Evolutionary conservation across 2,113 vertebrate genomes (phyloP).

Genomic region (Fregetta grallaria): DNA sequence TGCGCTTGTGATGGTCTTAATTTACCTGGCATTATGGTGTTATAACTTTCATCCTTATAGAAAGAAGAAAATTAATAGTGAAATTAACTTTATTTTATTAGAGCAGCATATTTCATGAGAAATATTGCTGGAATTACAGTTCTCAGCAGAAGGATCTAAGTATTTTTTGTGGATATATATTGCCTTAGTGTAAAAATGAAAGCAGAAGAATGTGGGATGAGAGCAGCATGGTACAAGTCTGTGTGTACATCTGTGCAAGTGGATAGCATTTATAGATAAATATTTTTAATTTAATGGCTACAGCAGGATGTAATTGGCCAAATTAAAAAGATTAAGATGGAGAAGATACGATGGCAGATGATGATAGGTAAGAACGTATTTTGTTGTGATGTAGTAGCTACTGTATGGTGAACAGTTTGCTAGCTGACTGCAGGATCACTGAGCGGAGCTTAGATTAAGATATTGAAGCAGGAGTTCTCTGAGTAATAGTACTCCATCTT

Average conservation of each 20-base stretch:
- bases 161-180: background rate
- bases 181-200: background rate
- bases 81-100: background rate
- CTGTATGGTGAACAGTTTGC: background rate
- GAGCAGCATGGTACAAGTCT: background rate
- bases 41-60: background rate
- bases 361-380: background rate
- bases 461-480: background rate
- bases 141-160: background rate
- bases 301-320: background rate
- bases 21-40: background rate
- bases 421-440: background rate
- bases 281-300: background rate
- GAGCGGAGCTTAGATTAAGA: fast-evolving
- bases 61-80: background rate
- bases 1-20: background rate
- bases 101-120: background rate
- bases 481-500: background rate
- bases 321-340: background rate
- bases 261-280: background rate
- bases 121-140: background rate
- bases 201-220: background rate
- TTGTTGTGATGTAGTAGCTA: background rate
- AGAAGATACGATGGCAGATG: background rate
- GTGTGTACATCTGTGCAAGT: background rate